Base-by-base conservation (phyloP, 2,888 invertebrate genomes). In the Drosophila borealis region DNA sequence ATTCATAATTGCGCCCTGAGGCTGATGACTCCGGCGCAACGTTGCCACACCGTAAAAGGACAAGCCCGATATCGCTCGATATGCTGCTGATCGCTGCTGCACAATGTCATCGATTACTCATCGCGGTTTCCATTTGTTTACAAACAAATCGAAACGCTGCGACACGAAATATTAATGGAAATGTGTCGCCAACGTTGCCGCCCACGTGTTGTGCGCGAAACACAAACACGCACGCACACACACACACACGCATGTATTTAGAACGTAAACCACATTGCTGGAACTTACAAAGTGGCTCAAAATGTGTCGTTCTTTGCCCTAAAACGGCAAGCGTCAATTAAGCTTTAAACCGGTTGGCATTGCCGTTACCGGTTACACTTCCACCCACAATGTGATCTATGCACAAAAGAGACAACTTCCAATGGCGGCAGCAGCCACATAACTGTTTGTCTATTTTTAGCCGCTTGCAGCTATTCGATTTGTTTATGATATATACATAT, bases 111-210 rank as follows among this genome's bases (percentile, higher is more conserved):
- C 73, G 77, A 73, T 87, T 84, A 85, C 65, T 87, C 84, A 84
- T 67, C 72, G 48, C 55, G 49, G 13, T 79, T 70, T 63, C 66
- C 46, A 70, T 86, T 86, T 84, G 85, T 87, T 87, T 84, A 84
- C 85, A 85, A 87, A 84, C 78, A 87, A 84, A 67, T 78, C 67
- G 77, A 70, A 41, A 53, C 19, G 45, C 25, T 10, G 45, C 45
- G 45, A 29, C 45, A 46, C 45, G 10, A 59, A 63, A 60, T 41
- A 41, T 14, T 41, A 41, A 19, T 62, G 69, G 50, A 59, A 67
- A 56, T 61, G 54, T 63, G 70, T 70, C 84, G 79, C 80, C 80
- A 79, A 86, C 81, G 72, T 61, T 54, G 44, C 42, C 71, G 68
- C 87, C 87, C 74, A 84, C 79, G 50, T 46, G 55, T 54, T 33